These are phyloP conservation scores for Drosophila pseudoananassae DNA, from an alignment of 1,140 invertebrate species.

Conservation along the genomic window DNA sequence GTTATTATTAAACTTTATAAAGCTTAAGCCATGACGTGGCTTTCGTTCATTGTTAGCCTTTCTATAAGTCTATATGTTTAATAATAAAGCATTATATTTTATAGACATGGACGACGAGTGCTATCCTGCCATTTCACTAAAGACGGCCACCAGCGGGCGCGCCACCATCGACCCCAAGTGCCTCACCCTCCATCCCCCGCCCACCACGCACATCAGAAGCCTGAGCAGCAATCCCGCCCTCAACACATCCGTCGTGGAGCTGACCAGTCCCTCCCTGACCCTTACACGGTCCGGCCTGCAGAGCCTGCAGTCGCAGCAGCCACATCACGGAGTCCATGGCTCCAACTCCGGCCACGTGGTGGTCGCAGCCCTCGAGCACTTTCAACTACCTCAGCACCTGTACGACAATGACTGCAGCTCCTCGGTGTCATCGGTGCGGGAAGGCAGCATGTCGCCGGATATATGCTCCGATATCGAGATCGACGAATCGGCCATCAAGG, in stretches of 20 bases:
- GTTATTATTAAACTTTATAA: neutral
- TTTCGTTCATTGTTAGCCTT: slow-evolving; percentile 1
- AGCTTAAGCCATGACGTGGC: slow-evolving; percentile 5
- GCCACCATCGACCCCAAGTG: slow-evolving; percentile 79
- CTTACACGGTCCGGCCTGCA: slow-evolving; percentile 35
- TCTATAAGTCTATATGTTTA: neutral
- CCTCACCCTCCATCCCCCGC: slow-evolving; percentile 67
- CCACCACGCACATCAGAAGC: slow-evolving; percentile 49
- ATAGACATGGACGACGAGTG: slow-evolving; percentile 94
- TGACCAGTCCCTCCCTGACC: slow-evolving; percentile 8
- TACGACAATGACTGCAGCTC: slow-evolving; percentile 77
- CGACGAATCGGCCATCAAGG: slow-evolving; percentile 87
- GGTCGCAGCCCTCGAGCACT: slow-evolving; percentile 49
- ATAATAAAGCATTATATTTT: too few relatives aligned
- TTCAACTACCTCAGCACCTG: slow-evolving; percentile 74
- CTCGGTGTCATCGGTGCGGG: slow-evolving; percentile 62
- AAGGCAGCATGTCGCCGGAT: slow-evolving; percentile 78
- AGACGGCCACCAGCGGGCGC: slow-evolving; percentile 84
- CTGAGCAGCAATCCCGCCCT: slow-evolving; percentile 57
- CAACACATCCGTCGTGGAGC: slow-evolving; percentile 45
- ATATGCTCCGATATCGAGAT: slow-evolving; percentile 83
- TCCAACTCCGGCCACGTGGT: slow-evolving; percentile 28
- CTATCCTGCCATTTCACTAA: slow-evolving; percentile 90
- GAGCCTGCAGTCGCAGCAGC: slow-evolving; percentile 22
- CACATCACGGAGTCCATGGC: slow-evolving; percentile 19